Base-by-base conservation (phyloP, 2,888 invertebrate species). In the Pristionchus fissidentatus region DNA sequence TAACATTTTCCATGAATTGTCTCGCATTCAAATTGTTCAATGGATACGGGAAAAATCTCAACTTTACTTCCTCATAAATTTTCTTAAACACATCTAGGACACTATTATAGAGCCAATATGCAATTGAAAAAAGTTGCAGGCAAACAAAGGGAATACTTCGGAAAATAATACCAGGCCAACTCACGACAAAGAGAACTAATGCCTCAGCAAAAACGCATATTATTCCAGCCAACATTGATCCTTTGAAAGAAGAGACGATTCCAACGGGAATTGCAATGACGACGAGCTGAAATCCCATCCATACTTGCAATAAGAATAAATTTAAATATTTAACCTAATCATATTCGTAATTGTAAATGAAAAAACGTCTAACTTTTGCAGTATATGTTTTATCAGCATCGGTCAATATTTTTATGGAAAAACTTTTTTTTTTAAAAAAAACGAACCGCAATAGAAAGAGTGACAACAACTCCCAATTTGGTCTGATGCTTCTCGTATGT, bases 201-300 rank as follows among this genome's bases (percentile, higher is more conserved):
- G 70, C 70, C 38, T 70, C 70, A 22, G 32, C 26, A 19, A 77
- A 35, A 15, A 77, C 75, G 49, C 22, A 46, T 0, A 49, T 22
- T 19, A 49, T 77, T 19, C 75, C 75, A 1, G 75, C 29, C 0
- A 77, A 22, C 75, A 77, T 77, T n/a, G 49, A 46, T 77, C 75
- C 75, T 41, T 35, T 77, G 49, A 77, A 77, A 0, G 46, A 32
- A 4, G 32, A 49, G 22, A 77, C 75, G 29, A 77, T 77, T 22
- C 29, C 29, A 41, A 77, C 22, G 1, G 75, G 75, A 13, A 77
- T 41, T 1, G 5, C 46, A 19, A 77, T 77, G 35, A 49, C 49
- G 49, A 55, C 13, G 8, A 79, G 26, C 79, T 55, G 79, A 60
- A 41, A 77, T n/a, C n/a, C n/a, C n/a, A n/a, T n/a, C n/a, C n/a